Base-by-base conservation (phyloP, 2,797 vertebrate genomes). In the Oryzias dopingdopingensis region DNA sequence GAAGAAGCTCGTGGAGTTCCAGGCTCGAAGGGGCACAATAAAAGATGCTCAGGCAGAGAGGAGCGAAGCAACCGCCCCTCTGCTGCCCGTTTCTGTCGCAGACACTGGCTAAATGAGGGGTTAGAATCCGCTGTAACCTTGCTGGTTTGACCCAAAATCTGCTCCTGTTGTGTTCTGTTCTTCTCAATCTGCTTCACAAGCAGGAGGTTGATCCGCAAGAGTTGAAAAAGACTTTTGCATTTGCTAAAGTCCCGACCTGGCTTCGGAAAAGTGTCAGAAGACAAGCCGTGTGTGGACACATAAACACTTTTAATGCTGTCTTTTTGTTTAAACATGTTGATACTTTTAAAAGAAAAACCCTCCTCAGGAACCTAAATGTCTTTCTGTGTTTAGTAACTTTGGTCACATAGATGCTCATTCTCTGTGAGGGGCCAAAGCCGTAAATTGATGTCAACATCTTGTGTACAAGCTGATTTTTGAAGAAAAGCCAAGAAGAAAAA, bases 11-110 rank as follows among this genome's bases (percentile, higher is more conserved):
- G 32, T 29, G 0, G 68, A 76, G 16, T 47, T 52, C 54, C 56
- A 79, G 47, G 53, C 49, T 13, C 59, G 59, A 60, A 80, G 41
- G 40, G 44, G 17, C 1, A 17, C 26, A 6, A n/a, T 1, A 5
- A 59, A 49, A 0, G 43, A 45, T 0, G 12, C 15, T 0, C 64
- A 73, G 42, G 46, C 18, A 0, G 70, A 76, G 46, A 63, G 64
- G 52, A 72, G 72, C 29, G 80, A 83, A 5, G 78, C 63, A 0
- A 54, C 69, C 1, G 48, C 69, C 15, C 76, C 83, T 52, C 72
- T 87, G 69, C 67, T 87, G 62, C 74, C 77, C 0, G 63, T 65
- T 4, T 37, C 79, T 0, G 51, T 62, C 0, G 62, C 70, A 8
- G 72, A 62, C 59, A 58, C 13, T 24, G 62, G 58, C 56, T 84